phyloP scores from a whole-genome alignment of 2,888 invertebrate genomes.

The Melanophora roralis region DNA sequence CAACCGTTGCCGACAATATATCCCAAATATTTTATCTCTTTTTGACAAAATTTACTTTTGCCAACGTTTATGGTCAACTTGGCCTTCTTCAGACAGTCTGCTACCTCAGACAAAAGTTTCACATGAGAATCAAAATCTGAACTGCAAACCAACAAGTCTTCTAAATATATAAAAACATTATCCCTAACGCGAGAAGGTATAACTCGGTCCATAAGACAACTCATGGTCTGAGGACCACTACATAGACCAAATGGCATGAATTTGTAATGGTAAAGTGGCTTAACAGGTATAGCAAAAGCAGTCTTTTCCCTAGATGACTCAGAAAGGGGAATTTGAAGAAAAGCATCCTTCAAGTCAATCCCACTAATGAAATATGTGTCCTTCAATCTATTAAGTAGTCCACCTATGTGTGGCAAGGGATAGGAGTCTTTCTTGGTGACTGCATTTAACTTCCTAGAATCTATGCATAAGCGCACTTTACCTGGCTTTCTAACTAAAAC shows the following conservation, averaged over 20 bases:
- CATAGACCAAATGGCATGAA: too few species aligned
- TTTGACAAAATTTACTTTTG: too few species aligned
- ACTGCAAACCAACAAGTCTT: background rate
- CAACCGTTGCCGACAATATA: background rate
- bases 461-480: too few species aligned
- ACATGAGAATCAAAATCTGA: too few species aligned
- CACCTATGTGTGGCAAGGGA: background rate
- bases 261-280: background rate
- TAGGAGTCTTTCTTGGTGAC: background rate
- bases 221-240: too few species aligned
- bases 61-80: too few species aligned
- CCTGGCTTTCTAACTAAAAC: too few species aligned
- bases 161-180: background rate
- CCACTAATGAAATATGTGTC: background rate
- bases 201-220: background rate
- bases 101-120: too few species aligned
- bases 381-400: background rate
- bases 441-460: too few species aligned
- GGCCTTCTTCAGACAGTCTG: too few species aligned
- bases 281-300: background rate
- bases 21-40: background rate
- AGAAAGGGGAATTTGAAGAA: background rate
- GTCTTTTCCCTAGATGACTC: background rate
- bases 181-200: background rate
- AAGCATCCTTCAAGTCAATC: background rate